Evolutionary conservation across 2,113 vertebrate genomes (phyloP).

Genomic region (Osmerus mordax): DNA sequence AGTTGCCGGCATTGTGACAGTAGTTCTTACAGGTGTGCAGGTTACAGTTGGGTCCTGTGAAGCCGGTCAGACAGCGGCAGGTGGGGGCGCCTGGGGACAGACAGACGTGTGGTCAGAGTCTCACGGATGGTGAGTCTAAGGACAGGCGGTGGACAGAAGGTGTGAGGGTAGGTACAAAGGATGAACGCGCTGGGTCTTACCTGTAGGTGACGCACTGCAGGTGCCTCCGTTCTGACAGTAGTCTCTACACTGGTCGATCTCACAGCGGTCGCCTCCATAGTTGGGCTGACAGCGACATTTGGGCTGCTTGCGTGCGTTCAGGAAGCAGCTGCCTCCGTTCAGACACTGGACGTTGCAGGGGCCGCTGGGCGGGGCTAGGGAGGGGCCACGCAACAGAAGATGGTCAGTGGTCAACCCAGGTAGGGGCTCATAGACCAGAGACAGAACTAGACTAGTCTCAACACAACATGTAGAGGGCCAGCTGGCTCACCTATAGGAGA

Average conservation of each 20-base stretch:
- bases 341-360: conserved; percentile 84
- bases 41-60: conserved; percentile 87
- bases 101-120: not conserved
- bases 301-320: conserved; percentile 88
- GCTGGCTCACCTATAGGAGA: conserved; percentile 74
- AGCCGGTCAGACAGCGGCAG: conserved; percentile 89
- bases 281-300: conserved; percentile 96
- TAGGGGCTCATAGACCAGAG: not conserved
- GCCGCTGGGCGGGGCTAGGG: conserved; percentile 78
- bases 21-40: conserved; percentile 84
- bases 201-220: conserved; percentile 87
- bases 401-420: not conserved
- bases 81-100: conserved; percentile 83
- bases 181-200: conserved; percentile 55
- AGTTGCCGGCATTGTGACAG: conserved; percentile 88
- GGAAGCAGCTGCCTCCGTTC: conserved; percentile 92
- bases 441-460: too few species aligned
- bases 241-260: conserved; percentile 89
- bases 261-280: conserved; percentile 88
- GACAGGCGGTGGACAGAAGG: not conserved
- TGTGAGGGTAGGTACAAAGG: not conserved
- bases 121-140: too few species aligned
- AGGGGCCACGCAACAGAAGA: not conserved
- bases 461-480: too few species aligned
- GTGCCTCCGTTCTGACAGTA: conserved; percentile 94